Conservation (phyloP, 2,113 vertebrate genomes). For the Colossoma macropomum region DNA sequence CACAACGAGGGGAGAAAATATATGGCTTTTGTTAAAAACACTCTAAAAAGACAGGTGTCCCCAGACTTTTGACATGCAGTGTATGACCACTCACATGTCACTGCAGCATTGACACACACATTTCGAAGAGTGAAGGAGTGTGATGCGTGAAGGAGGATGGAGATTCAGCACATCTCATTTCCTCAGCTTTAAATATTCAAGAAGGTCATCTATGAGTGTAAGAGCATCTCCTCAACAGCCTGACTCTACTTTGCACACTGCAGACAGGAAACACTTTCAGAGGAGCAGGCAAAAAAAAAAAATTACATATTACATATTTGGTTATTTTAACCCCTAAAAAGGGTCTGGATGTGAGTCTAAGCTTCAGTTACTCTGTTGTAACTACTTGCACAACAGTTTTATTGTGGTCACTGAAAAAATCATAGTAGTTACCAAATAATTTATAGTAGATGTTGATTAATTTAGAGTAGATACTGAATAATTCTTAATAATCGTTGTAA, state of each 20-base stretch:
- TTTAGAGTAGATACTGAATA: background rate
- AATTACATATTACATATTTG: no score
- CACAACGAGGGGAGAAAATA: no score
- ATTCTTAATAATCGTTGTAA: background rate
- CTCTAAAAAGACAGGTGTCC: no score
- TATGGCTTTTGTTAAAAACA: background rate
- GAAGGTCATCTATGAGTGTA: slow-evolving; percentile 35
- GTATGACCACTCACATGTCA: background rate
- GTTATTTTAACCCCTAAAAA: background rate
- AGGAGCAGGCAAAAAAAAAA: slow-evolving; percentile 1
- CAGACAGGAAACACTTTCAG: background rate
- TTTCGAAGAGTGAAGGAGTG: background rate
- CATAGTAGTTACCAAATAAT: background rate
- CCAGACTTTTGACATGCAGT: background rate
- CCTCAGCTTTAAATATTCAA: slow-evolving; percentile 45
- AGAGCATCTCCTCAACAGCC: slow-evolving; percentile 1
- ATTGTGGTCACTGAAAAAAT: background rate
- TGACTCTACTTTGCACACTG: background rate
- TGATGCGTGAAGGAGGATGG: background rate
- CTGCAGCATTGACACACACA: background rate
- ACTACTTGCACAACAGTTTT: no score
- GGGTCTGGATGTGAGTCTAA: no score
- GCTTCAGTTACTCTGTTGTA: no score
- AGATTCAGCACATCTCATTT: slow-evolving; percentile 40
- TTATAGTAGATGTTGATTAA: no score